These are phyloP conservation scores for Microtus montanus DNA, from an alignment of 2,113 vertebrate genomes.

Conservation along the genomic window DNA sequence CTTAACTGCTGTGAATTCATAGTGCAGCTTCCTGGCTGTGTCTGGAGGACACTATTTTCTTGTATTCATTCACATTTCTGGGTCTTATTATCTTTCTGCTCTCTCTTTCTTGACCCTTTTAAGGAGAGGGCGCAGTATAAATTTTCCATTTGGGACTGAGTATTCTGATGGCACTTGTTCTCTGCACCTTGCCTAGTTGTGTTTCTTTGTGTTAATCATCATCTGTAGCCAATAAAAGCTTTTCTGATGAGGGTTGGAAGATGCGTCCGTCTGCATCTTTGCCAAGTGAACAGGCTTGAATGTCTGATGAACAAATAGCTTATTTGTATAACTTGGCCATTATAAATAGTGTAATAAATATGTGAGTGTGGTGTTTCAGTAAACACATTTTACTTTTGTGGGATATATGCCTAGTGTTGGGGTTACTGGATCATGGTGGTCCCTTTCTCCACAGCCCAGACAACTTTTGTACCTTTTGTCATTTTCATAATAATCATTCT, in stretches of 20 bases:
- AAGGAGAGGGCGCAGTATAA: background rate
- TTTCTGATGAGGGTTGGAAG: background rate
- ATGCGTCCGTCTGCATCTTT: background rate
- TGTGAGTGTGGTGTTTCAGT: background rate
- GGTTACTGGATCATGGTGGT: background rate
- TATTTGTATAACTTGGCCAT: background rate
- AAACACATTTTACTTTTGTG: background rate
- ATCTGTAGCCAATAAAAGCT: background rate
- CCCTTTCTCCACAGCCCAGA: background rate
- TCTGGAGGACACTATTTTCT: background rate
- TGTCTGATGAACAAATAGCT: background rate
- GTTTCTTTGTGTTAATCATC: too few relatives aligned
- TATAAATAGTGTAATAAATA: background rate
- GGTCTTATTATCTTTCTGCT: background rate
- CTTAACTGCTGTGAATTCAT: background rate
- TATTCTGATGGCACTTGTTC: background rate
- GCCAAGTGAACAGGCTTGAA: background rate
- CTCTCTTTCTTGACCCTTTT: background rate
- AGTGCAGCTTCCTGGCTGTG: background rate
- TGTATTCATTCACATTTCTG: background rate
- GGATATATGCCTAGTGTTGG: background rate
- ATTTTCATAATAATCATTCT: background rate
- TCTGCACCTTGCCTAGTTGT: background rate
- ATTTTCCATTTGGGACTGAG: background rate
- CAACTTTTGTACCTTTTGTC: background rate